Conservation (phyloP, 2,888 invertebrate genomes). For the Cacoxenus indagator region DNA sequence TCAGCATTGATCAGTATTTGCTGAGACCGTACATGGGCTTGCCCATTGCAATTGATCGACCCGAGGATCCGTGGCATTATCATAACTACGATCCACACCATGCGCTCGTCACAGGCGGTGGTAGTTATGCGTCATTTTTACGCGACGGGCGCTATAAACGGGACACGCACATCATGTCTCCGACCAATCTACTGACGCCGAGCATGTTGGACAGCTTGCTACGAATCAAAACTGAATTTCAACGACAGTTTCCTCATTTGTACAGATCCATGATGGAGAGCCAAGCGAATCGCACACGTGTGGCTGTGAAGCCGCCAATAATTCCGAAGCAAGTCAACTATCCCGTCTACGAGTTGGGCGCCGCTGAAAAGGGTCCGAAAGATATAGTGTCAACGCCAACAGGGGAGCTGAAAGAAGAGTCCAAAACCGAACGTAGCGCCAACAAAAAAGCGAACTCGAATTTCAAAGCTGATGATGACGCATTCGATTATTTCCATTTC, state of each 20-base stretch:
- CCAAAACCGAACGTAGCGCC: slow-evolving; percentile 21
- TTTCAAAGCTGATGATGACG: slow-evolving; percentile 28
- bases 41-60: slow-evolving; percentile 40
- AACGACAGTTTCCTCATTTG: slow-evolving; percentile 56
- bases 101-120: slow-evolving; percentile 53
- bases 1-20: slow-evolving; percentile 41
- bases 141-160: slow-evolving; percentile 46
- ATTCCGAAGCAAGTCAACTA: slow-evolving; percentile 36
- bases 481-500: slow-evolving; percentile 52
- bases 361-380: slow-evolving; percentile 53
- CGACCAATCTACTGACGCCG: slow-evolving; percentile 49
- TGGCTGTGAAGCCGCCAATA: slow-evolving; percentile 54
- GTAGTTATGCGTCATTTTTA: slow-evolving; percentile 57
- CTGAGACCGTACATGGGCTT: slow-evolving; percentile 65
- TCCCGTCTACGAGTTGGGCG: slow-evolving; percentile 51
- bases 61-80: slow-evolving; percentile 63
- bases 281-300: slow-evolving; percentile 45
- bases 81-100: slow-evolving; percentile 52
- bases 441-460: background rate
- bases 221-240: slow-evolving; percentile 53
- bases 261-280: slow-evolving; percentile 56
- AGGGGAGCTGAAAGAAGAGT: slow-evolving; percentile 16
- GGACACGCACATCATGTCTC: slow-evolving; percentile 45
- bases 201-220: slow-evolving; percentile 56
- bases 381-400: slow-evolving; percentile 32